Percentiles rank a stretch among this genome's conserved stretches.
Evolutionary conservation across 2,888 invertebrate species (phyloP).

Genomic region (Rhodophaea formosa): DNA sequence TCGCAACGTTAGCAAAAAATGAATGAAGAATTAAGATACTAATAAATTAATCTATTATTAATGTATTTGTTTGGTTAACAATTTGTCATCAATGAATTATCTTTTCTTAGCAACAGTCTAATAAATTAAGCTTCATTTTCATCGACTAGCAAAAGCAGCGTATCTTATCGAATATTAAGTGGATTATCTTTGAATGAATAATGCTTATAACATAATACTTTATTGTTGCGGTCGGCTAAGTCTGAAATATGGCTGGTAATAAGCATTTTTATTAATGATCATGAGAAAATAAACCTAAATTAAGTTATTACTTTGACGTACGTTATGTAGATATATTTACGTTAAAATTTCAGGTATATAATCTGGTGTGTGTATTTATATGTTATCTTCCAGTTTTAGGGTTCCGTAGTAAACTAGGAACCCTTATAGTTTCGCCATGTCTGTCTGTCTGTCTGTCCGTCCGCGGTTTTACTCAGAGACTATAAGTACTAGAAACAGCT

Average conservation of each 20-base stretch:
- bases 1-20: too few species aligned
- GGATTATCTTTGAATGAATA: constrained; percentile 19
- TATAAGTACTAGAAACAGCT: too few species aligned
- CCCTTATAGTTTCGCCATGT: too few species aligned
- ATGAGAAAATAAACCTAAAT: neutral
- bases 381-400: too few species aligned
- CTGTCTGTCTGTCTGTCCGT: too few species aligned
- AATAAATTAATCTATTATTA: too few species aligned
- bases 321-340: neutral
- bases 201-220: constrained; percentile 1
- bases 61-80: neutral
- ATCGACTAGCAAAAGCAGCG: neutral
- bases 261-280: neutral
- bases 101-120: neutral
- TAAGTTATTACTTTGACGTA: neutral
- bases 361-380: too few species aligned
- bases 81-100: neutral
- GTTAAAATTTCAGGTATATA: too few species aligned
- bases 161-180: constrained; percentile 19
- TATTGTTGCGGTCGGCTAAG: constrained; percentile 1
- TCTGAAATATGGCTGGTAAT: neutral
- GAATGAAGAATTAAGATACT: too few species aligned
- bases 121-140: neutral
- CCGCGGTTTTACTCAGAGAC: too few species aligned
- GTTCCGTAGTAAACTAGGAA: too few species aligned